A percentile compares a stretch with the other conserved stretches of the same genome.
These are phyloP conservation scores for Conchocele bisecta DNA, from an alignment of 2,888 invertebrate genomes.

Conservation along the genomic window DNA sequence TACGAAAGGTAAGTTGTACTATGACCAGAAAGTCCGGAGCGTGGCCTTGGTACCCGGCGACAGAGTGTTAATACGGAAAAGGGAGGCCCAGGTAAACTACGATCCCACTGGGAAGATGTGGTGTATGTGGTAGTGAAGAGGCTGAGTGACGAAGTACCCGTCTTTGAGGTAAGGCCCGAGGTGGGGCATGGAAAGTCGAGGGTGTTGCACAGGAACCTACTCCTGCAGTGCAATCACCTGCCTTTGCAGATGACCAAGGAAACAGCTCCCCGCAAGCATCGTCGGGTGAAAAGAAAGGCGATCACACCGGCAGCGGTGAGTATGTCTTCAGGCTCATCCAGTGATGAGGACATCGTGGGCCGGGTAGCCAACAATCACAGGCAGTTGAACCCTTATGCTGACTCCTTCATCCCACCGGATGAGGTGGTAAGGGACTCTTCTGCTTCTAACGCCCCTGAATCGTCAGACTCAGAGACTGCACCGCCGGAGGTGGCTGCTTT, in stretches of 20 bases:
- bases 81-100: background rate
- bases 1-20: background rate
- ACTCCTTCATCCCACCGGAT: too few species aligned
- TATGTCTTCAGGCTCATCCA: too few species aligned
- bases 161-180: slow-evolving; percentile 15
- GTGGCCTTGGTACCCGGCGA: background rate
- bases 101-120: slow-evolving; percentile 10
- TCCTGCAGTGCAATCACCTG: slow-evolving; percentile 6
- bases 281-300: too few species aligned
- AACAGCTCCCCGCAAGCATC: too few species aligned
- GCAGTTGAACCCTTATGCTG: too few species aligned
- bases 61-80: background rate
- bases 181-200: background rate
- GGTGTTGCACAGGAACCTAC: slow-evolving; percentile 11
- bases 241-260: background rate
- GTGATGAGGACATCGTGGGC: too few species aligned
- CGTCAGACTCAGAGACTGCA: too few species aligned
- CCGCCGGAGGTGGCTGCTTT: too few species aligned
- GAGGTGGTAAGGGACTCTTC: too few species aligned
- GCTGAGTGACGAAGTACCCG: background rate
- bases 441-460: too few species aligned
- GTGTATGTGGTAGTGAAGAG: background rate
- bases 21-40: background rate
- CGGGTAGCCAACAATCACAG: too few species aligned
- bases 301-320: too few species aligned